These are phyloP conservation scores for Podargus strigoides DNA, from an alignment of 2,797 vertebrate species.

Conservation along the genomic window DNA sequence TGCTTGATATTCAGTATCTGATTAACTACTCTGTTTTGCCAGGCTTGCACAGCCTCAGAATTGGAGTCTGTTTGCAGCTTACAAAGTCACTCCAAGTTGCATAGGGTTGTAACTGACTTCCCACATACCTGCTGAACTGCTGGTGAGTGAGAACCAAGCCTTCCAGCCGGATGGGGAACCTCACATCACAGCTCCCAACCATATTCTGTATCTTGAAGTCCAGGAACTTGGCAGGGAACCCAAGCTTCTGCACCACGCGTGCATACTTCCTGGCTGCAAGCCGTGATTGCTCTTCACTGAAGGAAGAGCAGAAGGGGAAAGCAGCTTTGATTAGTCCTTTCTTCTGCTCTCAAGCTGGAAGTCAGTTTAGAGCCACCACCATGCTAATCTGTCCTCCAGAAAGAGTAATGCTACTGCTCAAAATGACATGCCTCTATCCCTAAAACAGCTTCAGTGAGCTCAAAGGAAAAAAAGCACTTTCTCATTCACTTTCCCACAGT, in stretches of 20 bases:
- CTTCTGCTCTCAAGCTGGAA: neutral
- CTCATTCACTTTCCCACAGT: neutral
- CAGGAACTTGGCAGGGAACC: conserved; percentile 92
- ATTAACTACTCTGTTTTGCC: neutral
- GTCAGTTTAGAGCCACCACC: neutral
- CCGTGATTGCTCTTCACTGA: conserved; percentile 90
- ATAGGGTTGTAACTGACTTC: neutral
- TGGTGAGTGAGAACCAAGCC: conserved; percentile 91
- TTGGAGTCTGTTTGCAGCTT: neutral
- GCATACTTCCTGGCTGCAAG: conserved; percentile 93
- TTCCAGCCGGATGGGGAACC: conserved; percentile 91
- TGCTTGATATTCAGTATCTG: neutral
- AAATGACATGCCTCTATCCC: neutral
- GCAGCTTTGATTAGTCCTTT: neutral
- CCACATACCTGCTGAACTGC: conserved; percentile 89
- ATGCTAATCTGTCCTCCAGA: neutral
- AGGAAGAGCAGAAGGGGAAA: neutral
- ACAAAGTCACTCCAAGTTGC: neutral
- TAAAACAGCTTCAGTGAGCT: neutral
- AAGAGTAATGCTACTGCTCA: neutral
- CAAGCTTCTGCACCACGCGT: conserved; percentile 92
- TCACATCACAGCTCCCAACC: conserved; percentile 96
- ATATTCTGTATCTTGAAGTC: conserved; percentile 99
- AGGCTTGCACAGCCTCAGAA: neutral
- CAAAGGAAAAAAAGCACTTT: neutral